Base-by-base conservation (phyloP, 2,888 invertebrate species). In the Cerastoderma edule region DNA sequence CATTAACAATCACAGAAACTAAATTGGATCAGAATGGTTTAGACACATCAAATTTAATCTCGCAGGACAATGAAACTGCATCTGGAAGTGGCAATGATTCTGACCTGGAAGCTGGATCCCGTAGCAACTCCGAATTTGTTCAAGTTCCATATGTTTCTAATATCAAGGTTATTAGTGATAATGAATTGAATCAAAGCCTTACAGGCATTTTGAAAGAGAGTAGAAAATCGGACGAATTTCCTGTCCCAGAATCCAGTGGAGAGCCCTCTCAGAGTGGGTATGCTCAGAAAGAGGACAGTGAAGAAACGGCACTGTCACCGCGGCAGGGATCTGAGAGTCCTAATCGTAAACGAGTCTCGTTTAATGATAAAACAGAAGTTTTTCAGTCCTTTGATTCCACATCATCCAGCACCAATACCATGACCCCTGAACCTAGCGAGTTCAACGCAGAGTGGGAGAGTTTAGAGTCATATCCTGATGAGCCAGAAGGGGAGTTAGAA, bases 331-430 rank as follows among this genome's bases (percentile, higher is more conserved):
- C 67, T 8, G 66, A 72, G 16, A 60, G 66, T 3, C 72, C 65
- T 57, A 69, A 33, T 24, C 67, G 65, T 27, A 87, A 86, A 65
- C 80, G 82, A 64, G 87, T 87, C 27, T 88, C 88, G 10, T 88
- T 88, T 56, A 81, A 82, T 60, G 86, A 87, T 39, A 81, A 85
- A 22, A 77, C 86, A 0, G 83, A 85, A 67, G 81, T 86, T 10
- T 83, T 82, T 64, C 72, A 79, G 30, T 79, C 82, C 5, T 77
- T 67, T 72, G 82, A 82, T 48, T 50, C 57, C 13, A 69, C 69
- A 4, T 68, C 71, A 0, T 65, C 78, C 2, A 86, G 86, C 46
- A 86, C 86, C 8, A 84, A 83, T 24, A 86, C 86, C n/a, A 68
- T 76, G 4, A 86, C 86, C 10, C 86, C 86, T 16, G 84, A 85